phyloP scores from a whole-genome alignment of 1,140 invertebrate genomes.

The Drosophila gunungcola region DNA sequence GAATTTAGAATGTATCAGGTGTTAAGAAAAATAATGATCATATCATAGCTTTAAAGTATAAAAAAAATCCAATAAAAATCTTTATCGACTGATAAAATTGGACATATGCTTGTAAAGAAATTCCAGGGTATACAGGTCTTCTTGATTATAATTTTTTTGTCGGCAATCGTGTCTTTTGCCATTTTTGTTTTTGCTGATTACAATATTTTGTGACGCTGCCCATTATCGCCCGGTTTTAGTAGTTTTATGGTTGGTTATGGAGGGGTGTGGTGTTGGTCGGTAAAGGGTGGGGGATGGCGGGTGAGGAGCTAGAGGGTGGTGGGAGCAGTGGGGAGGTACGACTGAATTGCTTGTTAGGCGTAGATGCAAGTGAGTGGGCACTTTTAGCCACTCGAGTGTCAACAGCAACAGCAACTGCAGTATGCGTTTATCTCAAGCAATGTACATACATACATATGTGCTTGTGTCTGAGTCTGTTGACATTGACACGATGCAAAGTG shows the following conservation, averaged over 20 bases:
- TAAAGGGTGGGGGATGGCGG: neutral
- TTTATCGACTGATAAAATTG: too few relatives aligned
- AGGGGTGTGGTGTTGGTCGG: neutral
- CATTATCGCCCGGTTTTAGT: slow-evolving; percentile 58
- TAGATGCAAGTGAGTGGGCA: slow-evolving; percentile 54
- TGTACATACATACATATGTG: neutral
- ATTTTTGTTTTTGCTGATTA: slow-evolving; percentile 47
- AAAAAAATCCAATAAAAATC: too few relatives aligned
- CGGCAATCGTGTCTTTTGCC: slow-evolving; percentile 14
- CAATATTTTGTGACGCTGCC: slow-evolving; percentile 48
- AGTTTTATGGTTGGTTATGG: neutral
- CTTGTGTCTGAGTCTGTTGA: slow-evolving; percentile 14
- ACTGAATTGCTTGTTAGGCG: slow-evolving; percentile 48
- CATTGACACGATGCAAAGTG: slow-evolving; percentile 48
- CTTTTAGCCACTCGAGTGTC: slow-evolving; percentile 43
- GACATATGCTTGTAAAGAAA: neutral
- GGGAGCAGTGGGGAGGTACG: neutral
- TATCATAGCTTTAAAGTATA: too few relatives aligned
- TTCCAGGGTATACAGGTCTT: neutral
- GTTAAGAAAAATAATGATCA: too few relatives aligned
- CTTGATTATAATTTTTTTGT: neutral
- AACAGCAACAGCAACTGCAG: slow-evolving; percentile 67
- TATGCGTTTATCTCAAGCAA: slow-evolving; percentile 6
- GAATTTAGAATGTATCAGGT: too few relatives aligned
- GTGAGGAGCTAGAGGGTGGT: neutral